Evolutionary conservation across 2,888 invertebrate species (phyloP).

Genomic region (Rhopalosiphum nymphaeae): DNA sequence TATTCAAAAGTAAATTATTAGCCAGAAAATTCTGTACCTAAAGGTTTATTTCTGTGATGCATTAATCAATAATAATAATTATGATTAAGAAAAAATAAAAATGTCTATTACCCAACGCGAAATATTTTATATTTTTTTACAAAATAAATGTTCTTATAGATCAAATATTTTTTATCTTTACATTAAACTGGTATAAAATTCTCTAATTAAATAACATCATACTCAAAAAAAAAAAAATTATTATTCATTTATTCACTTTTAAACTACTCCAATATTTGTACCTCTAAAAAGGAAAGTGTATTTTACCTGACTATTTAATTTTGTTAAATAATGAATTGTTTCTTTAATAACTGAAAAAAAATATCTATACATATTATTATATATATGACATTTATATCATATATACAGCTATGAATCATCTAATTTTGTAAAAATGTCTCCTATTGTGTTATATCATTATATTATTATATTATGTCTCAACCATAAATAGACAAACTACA

Average conservation of each 20-base stretch:
- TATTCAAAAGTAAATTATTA: neutral
- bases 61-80: neutral
- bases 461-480: neutral
- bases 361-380: neutral
- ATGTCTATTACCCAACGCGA: neutral
- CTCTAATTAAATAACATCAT: neutral
- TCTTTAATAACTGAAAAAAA: neutral
- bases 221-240: neutral
- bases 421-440: neutral
- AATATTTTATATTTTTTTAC: neutral
- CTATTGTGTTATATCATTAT: no score
- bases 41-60: neutral
- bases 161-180: neutral
- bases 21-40: neutral
- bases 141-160: neutral
- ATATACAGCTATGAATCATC: neutral
- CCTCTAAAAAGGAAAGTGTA: neutral
- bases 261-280: neutral
- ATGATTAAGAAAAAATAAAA: neutral
- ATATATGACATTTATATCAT: neutral
- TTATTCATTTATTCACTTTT: neutral
- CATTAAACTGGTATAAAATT: neutral
- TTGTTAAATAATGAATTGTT: neutral
- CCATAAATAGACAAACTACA: neutral
- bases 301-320: neutral